Base-by-base conservation (phyloP, 2,888 invertebrate species). In the Erynnis tages region DNA sequence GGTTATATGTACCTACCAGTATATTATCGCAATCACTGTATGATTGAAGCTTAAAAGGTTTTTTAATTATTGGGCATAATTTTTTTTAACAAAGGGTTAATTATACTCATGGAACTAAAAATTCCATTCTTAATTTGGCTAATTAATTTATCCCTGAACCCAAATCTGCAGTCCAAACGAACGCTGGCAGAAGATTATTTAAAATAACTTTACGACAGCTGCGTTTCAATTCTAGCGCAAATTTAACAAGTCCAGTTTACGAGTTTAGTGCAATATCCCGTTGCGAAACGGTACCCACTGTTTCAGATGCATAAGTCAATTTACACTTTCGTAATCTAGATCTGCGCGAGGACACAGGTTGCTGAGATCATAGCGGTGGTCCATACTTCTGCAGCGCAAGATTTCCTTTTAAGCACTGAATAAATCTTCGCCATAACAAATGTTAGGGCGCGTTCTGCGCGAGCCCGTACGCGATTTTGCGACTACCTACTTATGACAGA, bases 371-470 rank as follows among this genome's bases (percentile, higher is more conserved):
- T 40, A 40, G 8, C 11, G 40, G 32, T 40, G 40, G 40, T 32
- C 40, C 32, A 32, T 2, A 23, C 32, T 40, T 32, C 27, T 40
- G 40, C 40, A 40, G 17, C 7, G 32, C 40, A 25, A 48, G 17
- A 30, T 48, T 48, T 48, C 48, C 30, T 48, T 48, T 40, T 32
- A 48, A 48, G 48, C 48, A 40, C 40, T 40, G 7, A 48, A 48
- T 48, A 48, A 48, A 48, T 48, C 48, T 48, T 32, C 48, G 40
- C 40, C 23, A 23, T 48, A 40, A 40, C 30, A 48, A 48, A 48
- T 25, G 32, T 48, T 23, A 49, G 48, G 48, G 21, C 21, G 7
- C 13, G 47, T 38, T 38, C 38, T 29, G n/a, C n/a, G n/a, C n/a
- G n/a, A n/a, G n/a, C n/a, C n/a, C n/a, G n/a, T n/a, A n/a, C n/a